Evolutionary conservation across 2,797 vertebrate species (phyloP).

Genomic region (Adelosebastes latens): DNA sequence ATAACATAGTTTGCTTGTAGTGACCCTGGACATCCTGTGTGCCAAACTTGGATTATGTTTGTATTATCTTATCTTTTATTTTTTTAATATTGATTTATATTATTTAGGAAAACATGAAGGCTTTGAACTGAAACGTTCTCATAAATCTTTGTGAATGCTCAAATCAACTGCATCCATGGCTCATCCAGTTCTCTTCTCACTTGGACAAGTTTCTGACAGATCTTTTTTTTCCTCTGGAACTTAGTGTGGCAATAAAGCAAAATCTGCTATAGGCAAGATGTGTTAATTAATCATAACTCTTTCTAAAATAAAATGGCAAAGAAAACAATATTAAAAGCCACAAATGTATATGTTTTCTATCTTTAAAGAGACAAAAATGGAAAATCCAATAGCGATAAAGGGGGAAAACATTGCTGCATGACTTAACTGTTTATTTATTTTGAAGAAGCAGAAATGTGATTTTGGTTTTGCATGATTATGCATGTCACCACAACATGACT

Average conservation of each 20-base stretch:
- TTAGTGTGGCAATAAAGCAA: not conserved
- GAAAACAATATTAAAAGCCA: not conserved
- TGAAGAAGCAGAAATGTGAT: not conserved
- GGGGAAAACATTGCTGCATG: not conserved
- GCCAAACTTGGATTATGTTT: not conserved
- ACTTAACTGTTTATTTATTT: not conserved
- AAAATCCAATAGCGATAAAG: not conserved
- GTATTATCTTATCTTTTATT: not conserved
- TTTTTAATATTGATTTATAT: not conserved
- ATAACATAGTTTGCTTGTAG: not conserved
- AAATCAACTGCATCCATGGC: not conserved
- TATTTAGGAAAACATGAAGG: not conserved
- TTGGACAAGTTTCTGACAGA: not conserved
- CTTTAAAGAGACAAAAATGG: not conserved
- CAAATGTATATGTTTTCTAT: not conserved
- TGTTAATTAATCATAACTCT: not conserved
- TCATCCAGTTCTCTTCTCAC: not conserved
- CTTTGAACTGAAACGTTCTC: not conserved
- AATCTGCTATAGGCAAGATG: not conserved
- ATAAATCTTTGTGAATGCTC: not conserved
- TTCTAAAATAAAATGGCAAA: not conserved
- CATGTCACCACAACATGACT: not conserved
- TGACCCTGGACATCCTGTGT: not conserved
- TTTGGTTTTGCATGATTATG: constrained; percentile 7
- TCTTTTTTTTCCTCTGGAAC: not conserved